Evolutionary conservation across 2,113 vertebrate species (phyloP).

Genomic region (Erythrolamprus reginae): DNA sequence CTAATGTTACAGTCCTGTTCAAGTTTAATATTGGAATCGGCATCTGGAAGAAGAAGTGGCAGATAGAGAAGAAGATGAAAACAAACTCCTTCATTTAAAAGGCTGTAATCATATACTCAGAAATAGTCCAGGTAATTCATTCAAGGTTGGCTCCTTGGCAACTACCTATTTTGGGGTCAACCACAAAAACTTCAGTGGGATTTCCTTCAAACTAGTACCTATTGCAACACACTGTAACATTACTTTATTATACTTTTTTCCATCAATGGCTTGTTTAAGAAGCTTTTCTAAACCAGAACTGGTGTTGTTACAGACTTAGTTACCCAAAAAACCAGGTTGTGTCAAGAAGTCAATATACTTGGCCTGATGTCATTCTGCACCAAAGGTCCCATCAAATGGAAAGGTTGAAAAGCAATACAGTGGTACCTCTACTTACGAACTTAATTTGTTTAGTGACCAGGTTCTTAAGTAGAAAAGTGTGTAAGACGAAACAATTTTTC

Average conservation of each 20-base stretch:
- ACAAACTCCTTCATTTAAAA: conserved; percentile 10
- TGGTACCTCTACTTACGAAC: no score
- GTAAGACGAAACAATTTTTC: no score
- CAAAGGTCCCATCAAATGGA: not conserved
- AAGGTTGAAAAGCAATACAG: no score
- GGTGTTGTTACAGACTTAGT: not conserved
- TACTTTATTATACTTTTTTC: conserved; percentile 20
- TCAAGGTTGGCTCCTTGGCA: not conserved
- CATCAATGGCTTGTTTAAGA: not conserved
- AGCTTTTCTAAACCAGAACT: not conserved
- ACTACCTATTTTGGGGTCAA: not conserved
- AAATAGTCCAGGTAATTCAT: not conserved
- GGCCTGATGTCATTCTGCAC: not conserved
- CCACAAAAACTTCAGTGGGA: not conserved
- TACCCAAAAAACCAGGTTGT: not conserved
- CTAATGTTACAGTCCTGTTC: conserved; percentile 48
- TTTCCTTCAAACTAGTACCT: not conserved
- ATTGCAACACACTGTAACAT: not conserved
- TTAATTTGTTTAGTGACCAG: no score
- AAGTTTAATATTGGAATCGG: conserved; percentile 45
- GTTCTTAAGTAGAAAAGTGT: no score
- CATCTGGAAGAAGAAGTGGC: not conserved
- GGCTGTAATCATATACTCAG: not conserved
- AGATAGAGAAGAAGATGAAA: not conserved
- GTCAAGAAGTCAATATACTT: not conserved